Evolutionary conservation across 2,113 vertebrate genomes (phyloP).

Genomic region (Sinocyclocheilus maitianheensis): DNA sequence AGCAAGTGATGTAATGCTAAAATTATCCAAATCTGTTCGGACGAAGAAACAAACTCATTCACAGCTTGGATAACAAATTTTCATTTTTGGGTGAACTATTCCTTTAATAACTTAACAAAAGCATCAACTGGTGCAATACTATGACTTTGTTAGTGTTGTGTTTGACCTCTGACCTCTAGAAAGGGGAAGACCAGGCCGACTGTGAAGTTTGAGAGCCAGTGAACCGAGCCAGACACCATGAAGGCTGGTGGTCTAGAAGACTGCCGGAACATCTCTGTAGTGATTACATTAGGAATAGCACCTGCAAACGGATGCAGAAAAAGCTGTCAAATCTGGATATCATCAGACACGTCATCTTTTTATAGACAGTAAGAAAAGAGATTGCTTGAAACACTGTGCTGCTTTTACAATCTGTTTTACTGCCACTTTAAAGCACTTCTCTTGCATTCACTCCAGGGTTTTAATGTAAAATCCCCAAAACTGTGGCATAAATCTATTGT

Average conservation of each 20-base stretch:
- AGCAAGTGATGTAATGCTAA: too few relatives aligned
- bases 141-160: background rate
- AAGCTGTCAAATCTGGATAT: background rate
- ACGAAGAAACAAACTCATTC: too few relatives aligned
- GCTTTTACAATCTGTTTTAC: conserved; percentile 29
- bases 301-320: conserved; percentile 70
- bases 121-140: background rate
- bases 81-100: too few relatives aligned
- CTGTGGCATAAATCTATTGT: conserved; percentile 28
- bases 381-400: conserved; percentile 14
- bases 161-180: conserved; percentile 81
- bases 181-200: conserved; percentile 91
- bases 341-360: background rate
- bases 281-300: conserved; percentile 85
- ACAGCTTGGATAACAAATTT: too few relatives aligned
- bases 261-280: conserved; percentile 94
- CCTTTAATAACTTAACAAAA: background rate
- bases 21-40: too few relatives aligned
- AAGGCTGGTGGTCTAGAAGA: conserved; percentile 88
- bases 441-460: background rate
- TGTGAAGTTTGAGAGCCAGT: conserved; percentile 92
- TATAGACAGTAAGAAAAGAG: background rate
- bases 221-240: conserved; percentile 90
- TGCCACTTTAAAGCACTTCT: conserved; percentile 32
- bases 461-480: conserved; percentile 24